Percentiles rank a stretch among this genome's conserved stretches.
Conservation (phyloP, 1,140 invertebrate species). For the Philopotamus ludificatus region DNA sequence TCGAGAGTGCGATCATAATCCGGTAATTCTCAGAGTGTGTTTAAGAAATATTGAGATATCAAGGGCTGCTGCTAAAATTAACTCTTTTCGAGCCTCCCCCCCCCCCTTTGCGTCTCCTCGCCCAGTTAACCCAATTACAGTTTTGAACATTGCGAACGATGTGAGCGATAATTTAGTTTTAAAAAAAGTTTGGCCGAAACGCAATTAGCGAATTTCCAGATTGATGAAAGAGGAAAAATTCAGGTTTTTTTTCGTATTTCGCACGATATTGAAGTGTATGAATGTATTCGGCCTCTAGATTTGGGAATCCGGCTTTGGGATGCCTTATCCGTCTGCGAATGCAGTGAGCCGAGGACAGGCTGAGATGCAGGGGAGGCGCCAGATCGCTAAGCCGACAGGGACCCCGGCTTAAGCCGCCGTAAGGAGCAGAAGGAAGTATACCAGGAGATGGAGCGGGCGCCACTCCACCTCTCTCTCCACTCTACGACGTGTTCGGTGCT, state of each 20-base stretch:
- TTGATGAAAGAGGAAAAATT: too few species aligned
- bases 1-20: background rate
- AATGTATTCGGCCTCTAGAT: too few species aligned
- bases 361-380: slow-evolving; percentile 2
- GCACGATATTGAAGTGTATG: too few species aligned
- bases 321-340: slow-evolving; percentile 1
- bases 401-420: slow-evolving; percentile 24
- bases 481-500: slow-evolving; percentile 20
- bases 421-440: slow-evolving; percentile 22
- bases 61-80: slow-evolving; percentile 3
- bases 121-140: background rate
- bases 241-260: too few species aligned
- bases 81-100: too few species aligned
- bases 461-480: too few species aligned
- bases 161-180: slow-evolving; percentile 7
- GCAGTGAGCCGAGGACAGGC: slow-evolving; percentile 5
- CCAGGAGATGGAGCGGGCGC: slow-evolving; percentile 2
- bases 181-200: background rate
- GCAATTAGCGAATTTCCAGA: too few species aligned
- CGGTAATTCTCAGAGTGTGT: background rate
- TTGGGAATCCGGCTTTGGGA: background rate
- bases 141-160: slow-evolving; percentile 6
- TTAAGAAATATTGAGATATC: background rate
- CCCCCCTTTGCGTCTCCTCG: background rate
- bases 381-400: slow-evolving; percentile 31